Evolutionary conservation across 2,888 invertebrate genomes (phyloP).

Genomic region (Argyra leucocephala): DNA sequence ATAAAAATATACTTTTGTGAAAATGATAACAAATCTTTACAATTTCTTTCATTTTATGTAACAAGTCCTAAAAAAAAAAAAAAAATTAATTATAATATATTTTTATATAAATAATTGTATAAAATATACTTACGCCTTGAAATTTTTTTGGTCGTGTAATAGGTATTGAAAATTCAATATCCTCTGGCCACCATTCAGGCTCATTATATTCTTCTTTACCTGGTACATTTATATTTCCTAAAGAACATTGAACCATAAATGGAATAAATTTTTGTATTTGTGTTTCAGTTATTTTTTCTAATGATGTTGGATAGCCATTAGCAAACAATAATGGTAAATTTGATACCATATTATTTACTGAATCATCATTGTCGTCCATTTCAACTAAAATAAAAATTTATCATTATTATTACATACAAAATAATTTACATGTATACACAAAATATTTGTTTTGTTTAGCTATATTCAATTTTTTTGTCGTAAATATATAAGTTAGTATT

Average conservation of each 20-base stretch:
- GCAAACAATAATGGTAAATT: slow-evolving; percentile 63
- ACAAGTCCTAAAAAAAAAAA: slow-evolving; percentile 47
- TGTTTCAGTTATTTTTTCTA: slow-evolving; percentile 52
- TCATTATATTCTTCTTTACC: slow-evolving; percentile 43
- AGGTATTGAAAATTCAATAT: slow-evolving; percentile 56
- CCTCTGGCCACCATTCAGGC: slow-evolving; percentile 63
- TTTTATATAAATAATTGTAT: background rate
- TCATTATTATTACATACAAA: background rate
- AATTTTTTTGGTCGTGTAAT: slow-evolving; percentile 49
- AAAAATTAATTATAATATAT: slow-evolving; percentile 16
- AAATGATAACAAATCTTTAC: slow-evolving; percentile 61
- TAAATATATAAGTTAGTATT: no score
- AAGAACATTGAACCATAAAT: slow-evolving; percentile 66
- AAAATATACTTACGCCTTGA: slow-evolving; percentile 39
- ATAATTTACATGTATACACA: background rate
- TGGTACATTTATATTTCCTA: slow-evolving; percentile 51
- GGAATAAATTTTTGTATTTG: slow-evolving; percentile 62
- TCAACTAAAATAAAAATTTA: slow-evolving; percentile 1
- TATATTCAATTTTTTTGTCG: no score
- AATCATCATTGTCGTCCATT: slow-evolving; percentile 20
- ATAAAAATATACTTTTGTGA: slow-evolving; percentile 60
- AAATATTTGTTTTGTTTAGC: no score
- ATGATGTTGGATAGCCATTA: slow-evolving; percentile 59
- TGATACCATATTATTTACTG: slow-evolving; percentile 52
- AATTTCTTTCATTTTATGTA: slow-evolving; percentile 52